phyloP scores from a whole-genome alignment of 2,888 invertebrate species.

The Xestobium rufovillosum region DNA sequence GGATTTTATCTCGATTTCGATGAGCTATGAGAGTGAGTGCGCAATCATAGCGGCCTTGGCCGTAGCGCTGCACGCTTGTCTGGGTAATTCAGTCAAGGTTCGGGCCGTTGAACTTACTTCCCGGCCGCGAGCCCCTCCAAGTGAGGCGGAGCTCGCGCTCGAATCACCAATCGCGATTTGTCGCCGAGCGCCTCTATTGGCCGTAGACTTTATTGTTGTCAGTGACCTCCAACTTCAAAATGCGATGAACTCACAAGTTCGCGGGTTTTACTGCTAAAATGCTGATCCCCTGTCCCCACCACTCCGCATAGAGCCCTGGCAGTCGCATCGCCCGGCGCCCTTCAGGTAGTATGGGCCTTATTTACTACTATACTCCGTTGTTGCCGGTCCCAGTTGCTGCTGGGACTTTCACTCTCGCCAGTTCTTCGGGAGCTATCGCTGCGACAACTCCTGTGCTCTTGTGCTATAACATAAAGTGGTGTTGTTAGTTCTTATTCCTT shows the following conservation, averaged over 20 bases:
- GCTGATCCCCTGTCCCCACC: constrained; percentile 47
- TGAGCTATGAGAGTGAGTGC: constrained; percentile 19
- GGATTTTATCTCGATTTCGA: constrained; percentile 35
- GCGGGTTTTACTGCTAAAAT: constrained; percentile 46
- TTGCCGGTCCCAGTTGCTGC: constrained; percentile 40
- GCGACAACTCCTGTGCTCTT: background rate
- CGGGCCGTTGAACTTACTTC: constrained; percentile 69
- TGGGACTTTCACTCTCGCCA: constrained; percentile 46
- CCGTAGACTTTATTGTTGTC: constrained; percentile 57
- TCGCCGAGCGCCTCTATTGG: constrained; percentile 45
- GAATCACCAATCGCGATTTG: constrained; percentile 35
- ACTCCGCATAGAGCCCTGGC: constrained; percentile 33
- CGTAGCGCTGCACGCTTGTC: constrained; percentile 48
- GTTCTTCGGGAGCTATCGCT: constrained; percentile 35
- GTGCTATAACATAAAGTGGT: constrained; percentile 3
- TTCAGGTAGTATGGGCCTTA: constrained; percentile 42
- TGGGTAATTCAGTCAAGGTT: constrained; percentile 82
- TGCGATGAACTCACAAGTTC: constrained; percentile 63
- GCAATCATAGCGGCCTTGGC: constrained; percentile 31
- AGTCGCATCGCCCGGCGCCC: constrained; percentile 40
- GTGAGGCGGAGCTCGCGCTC: constrained; percentile 17
- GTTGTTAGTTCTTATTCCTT: constrained; percentile 11
- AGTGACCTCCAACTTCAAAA: constrained; percentile 79
- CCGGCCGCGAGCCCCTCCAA: constrained; percentile 35
- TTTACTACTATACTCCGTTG: constrained; percentile 42